Conservation (phyloP, 2,888 invertebrate species). For the Callimorpha dominula region DNA sequence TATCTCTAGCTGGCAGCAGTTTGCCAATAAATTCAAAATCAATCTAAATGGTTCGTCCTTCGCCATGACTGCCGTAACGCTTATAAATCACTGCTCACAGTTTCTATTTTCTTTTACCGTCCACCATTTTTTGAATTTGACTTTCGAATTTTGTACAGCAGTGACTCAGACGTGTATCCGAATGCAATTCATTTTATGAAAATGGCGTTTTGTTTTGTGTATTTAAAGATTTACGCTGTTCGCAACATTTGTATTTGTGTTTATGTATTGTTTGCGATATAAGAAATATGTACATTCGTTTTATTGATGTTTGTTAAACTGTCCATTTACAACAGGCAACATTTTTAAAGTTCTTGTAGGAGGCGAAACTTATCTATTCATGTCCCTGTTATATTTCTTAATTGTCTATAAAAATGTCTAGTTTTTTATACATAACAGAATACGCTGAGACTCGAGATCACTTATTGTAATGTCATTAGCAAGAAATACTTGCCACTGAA, state of each 20-base stretch:
- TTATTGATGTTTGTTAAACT: not conserved
- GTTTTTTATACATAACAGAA: not conserved
- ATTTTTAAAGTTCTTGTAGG: not conserved
- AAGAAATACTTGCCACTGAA: conserved; percentile 19
- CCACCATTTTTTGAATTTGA: conserved; percentile 41
- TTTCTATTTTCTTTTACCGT: conserved; percentile 34
- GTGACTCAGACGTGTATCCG: conserved; percentile 26
- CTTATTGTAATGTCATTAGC: conserved; percentile 34
- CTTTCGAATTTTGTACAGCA: conserved; percentile 25
- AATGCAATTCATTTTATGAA: conserved; percentile 31
- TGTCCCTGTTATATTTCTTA: not conserved
- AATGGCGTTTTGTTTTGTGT: conserved; percentile 8
- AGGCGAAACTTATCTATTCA: no score
- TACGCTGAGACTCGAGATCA: conserved; percentile 9
- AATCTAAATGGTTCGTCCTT: conserved; percentile 66
- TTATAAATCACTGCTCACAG: conserved; percentile 48
- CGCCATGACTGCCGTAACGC: conserved; percentile 42
- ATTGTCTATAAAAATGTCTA: not conserved
- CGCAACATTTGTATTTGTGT: not conserved
- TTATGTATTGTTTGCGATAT: not conserved
- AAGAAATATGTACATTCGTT: not conserved
- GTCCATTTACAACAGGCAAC: not conserved
- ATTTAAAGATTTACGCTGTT: not conserved
- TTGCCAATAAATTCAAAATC: conserved; percentile 80
- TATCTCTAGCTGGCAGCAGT: conserved; percentile 64